Percentiles rank a stretch among this genome's conserved stretches.
Conservation (phyloP, 2,113 vertebrate species). For the Pseudopipra pipra region DNA sequence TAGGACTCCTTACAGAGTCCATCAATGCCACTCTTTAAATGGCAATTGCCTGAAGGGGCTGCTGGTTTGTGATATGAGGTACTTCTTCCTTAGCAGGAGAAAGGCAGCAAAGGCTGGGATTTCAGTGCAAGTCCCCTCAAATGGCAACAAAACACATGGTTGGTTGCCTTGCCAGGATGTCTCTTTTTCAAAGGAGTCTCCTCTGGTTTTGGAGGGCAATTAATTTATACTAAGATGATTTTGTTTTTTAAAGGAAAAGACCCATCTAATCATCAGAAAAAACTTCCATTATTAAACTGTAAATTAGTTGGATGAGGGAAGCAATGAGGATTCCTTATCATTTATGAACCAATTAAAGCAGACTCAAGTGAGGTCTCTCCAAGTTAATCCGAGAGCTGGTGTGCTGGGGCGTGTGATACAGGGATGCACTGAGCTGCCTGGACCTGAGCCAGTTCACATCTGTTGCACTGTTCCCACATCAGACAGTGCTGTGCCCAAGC, state of each 20-base stretch:
- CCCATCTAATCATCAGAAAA: background rate
- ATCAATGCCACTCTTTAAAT: conserved; percentile 66
- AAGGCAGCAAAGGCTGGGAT: conserved; percentile 14
- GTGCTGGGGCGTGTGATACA: background rate
- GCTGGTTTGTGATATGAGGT: conserved; percentile 61
- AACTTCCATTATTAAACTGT: background rate
- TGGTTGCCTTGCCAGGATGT: background rate
- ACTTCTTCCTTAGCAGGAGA: conserved; percentile 52
- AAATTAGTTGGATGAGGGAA: background rate
- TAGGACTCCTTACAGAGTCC: conserved; percentile 65
- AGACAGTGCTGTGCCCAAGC: conserved; percentile 17
- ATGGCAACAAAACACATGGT: background rate
- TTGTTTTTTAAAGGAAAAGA: background rate
- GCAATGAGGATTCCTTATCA: background rate
- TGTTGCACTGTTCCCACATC: conserved; percentile 25
- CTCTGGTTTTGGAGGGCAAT: conserved; percentile 3
- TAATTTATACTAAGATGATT: background rate
- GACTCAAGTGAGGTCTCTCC: background rate
- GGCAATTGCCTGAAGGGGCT: conserved; percentile 65
- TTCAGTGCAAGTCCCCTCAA: background rate
- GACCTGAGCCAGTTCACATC: background rate
- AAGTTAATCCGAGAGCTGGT: background rate
- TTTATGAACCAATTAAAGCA: conserved; percentile 39
- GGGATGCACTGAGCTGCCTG: background rate
- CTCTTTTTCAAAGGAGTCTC: conserved; percentile 2